Evolutionary conservation across 2,113 vertebrate genomes (phyloP).

Genomic region (Hippocampus comes): DNA sequence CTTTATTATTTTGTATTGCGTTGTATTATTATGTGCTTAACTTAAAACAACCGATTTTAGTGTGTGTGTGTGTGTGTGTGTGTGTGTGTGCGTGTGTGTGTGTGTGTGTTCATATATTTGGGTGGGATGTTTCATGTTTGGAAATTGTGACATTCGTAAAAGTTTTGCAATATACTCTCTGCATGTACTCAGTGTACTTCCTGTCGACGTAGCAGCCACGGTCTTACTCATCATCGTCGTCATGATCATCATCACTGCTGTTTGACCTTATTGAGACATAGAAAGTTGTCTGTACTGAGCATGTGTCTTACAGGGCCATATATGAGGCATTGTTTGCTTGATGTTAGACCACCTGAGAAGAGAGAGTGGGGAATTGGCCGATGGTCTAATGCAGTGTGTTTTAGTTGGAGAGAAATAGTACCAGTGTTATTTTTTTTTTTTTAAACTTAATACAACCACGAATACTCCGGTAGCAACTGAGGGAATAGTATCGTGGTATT

Average conservation of each 20-base stretch:
- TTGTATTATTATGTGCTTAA: not conserved
- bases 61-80: not conserved
- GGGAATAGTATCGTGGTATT: too few relatives aligned
- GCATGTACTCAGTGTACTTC: conserved; percentile 17
- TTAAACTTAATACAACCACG: not conserved
- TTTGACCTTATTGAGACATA: conserved; percentile 49
- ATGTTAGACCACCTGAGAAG: not conserved
- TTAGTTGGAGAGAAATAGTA: not conserved
- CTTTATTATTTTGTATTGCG: too few relatives aligned
- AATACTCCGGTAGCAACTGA: too few relatives aligned
- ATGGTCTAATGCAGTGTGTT: not conserved
- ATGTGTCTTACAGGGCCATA: conserved; percentile 42
- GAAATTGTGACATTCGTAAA: not conserved
- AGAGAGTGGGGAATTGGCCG: not conserved
- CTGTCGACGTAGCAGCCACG: conserved; percentile 36
- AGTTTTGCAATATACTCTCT: conserved; percentile 35
- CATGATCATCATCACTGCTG: not conserved
- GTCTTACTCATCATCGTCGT: conserved; percentile 21
- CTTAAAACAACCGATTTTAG: too few relatives aligned
- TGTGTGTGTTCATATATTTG: not conserved
- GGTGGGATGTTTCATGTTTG: not conserved
- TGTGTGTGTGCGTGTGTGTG: too few relatives aligned
- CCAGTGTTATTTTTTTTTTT: not conserved
- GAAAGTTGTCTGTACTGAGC: not conserved
- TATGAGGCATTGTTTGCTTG: not conserved